Base-by-base conservation (phyloP, 2,888 invertebrate species). In the Cecidostiba fungosa region DNA sequence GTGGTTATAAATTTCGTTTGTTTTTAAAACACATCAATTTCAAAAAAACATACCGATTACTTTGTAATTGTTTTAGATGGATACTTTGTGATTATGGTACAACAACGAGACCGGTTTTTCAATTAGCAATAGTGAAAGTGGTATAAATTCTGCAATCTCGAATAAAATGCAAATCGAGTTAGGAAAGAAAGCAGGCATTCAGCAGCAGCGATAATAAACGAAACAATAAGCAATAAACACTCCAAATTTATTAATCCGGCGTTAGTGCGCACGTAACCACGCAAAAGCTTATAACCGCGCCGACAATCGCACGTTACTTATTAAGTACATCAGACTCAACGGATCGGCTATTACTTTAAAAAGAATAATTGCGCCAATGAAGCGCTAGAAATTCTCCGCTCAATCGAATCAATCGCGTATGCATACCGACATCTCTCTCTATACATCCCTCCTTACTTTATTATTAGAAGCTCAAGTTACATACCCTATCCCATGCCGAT, bases 341-440 rank as follows among this genome's bases (percentile, higher is more conserved):
- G 16, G 4, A 29, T 16, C 16, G 5, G 29, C 32, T 4, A 19
- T 4, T 50, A 10, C 36, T 16, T 66, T 29, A 23, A 43, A 69
- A 59, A 78, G 43, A 78, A 43, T 78, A 78, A 77, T 78, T 66
- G 62, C 77, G 29, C n/a, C 36, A 70, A 70, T 36, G 29, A 39
- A 70, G n/a, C 36, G 66, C 47, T 78, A 66, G 43, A 66, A 29
- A 78, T 78, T 66, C 77, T 19, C 10, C 26, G 43, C 43, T 47
- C 66, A 39, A 66, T 66, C 47, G 19, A 78, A 78, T 66, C 66
- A 66, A 66, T 78, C 66, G 43, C 16, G 36, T 77, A 10, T 26
- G 10, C 43, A 47, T 39, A 43, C 43, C 19, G 2, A 16, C 36
- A 29, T 19, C 70, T 70, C 36, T 36, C 36, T 36, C 36, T 19